Conservation (phyloP, 2,797 vertebrate species). For the Gila robusta region DNA sequence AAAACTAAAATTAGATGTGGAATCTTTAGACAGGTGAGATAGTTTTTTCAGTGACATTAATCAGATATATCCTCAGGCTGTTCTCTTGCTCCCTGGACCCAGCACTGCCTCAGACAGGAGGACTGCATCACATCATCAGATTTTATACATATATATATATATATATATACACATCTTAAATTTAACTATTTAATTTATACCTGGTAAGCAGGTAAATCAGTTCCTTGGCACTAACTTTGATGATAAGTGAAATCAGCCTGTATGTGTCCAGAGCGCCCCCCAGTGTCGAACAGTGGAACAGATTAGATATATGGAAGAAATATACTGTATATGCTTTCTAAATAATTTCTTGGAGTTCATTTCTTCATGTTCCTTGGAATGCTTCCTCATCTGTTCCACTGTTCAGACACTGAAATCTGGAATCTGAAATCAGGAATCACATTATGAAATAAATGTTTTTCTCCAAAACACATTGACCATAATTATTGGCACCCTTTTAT, state of each 20-base stretch:
- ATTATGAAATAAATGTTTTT: too few relatives aligned
- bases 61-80: constrained; percentile 21
- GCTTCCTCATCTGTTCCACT: too few relatives aligned
- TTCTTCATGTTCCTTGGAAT: too few relatives aligned
- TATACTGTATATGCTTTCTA: too few relatives aligned
- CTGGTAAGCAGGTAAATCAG: neutral
- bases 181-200: neutral
- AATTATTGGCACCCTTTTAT: too few relatives aligned
- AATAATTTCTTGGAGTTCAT: too few relatives aligned
- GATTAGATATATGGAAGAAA: neutral
- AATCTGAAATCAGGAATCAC: too few relatives aligned
- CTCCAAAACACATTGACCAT: too few relatives aligned
- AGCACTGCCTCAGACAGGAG: neutral
- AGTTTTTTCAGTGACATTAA: neutral
- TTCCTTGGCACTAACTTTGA: neutral
- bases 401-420: too few relatives aligned
- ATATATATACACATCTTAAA: neutral
- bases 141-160: too few relatives aligned
- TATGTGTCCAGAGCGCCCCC: neutral
- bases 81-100: neutral
- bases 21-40: neutral
- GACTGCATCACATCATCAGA: neutral
- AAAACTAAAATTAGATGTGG: constrained; percentile 13
- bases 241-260: neutral
- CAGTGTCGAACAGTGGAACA: neutral